Evolutionary conservation across 2,888 invertebrate genomes (phyloP).

Genomic region (Oegoconia quadripuncta): DNA sequence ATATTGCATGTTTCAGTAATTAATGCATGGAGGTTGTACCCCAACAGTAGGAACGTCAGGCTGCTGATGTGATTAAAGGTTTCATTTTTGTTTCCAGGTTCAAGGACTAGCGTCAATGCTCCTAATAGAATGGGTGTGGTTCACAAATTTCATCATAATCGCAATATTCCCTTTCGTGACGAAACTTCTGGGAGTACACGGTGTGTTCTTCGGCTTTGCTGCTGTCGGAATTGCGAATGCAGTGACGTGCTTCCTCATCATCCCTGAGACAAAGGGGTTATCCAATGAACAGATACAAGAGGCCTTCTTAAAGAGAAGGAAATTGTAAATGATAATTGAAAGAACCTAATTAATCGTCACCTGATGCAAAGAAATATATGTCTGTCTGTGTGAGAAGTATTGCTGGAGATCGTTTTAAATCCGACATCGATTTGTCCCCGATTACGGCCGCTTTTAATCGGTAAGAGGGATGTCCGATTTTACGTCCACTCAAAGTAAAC

Average conservation of each 20-base stretch:
- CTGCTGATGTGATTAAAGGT: too few species aligned
- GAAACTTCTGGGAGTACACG: conserved; percentile 45
- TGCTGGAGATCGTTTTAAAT: too few species aligned
- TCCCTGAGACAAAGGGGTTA: conserved; percentile 74
- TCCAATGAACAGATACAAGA: conserved; percentile 58
- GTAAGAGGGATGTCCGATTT: too few species aligned
- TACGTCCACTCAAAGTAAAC: too few species aligned
- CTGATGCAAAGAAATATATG: too few species aligned
- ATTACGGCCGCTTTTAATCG: too few species aligned
- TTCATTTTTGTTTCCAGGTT: conserved; percentile 41
- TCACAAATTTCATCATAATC: conserved; percentile 60
- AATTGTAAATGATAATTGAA: neutral
- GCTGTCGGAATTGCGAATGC: conserved; percentile 38
- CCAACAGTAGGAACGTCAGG: too few species aligned
- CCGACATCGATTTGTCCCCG: too few species aligned
- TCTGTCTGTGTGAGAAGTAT: too few species aligned
- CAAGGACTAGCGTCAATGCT: conserved; percentile 62
- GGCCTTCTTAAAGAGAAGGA: conserved; percentile 13
- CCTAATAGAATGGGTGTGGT: conserved; percentile 62
- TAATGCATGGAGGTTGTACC: too few species aligned
- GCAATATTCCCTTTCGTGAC: conserved; percentile 57
- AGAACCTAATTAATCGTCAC: too few species aligned
- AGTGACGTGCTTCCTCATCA: conserved; percentile 39
- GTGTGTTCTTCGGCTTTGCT: conserved; percentile 60
- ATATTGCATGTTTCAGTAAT: too few species aligned